Evolutionary conservation across 1,140 invertebrate species (phyloP).

Genomic region (Stenopsyche tienmushanensis): DNA sequence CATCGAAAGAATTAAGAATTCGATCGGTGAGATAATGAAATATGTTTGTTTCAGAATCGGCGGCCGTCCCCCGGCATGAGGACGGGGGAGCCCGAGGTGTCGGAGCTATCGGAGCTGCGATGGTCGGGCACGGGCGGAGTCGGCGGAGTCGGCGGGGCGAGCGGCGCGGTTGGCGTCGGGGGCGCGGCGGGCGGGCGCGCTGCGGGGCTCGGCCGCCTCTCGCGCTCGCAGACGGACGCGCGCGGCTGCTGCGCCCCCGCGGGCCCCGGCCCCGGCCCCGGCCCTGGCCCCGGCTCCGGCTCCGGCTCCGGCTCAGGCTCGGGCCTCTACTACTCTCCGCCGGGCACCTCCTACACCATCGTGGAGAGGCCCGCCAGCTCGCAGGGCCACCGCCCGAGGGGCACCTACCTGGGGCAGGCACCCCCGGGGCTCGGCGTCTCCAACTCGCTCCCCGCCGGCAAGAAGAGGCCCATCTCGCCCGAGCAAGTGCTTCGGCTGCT

Average conservation of each 20-base stretch:
- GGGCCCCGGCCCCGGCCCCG: conserved; percentile 48
- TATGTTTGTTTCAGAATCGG: conserved; percentile 35
- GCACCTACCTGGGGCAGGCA: conserved; percentile 64
- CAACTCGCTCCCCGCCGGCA: conserved; percentile 53
- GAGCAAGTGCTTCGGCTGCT: conserved; percentile 74
- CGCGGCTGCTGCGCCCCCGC: conserved; percentile 50
- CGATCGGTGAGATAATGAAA: too few species aligned
- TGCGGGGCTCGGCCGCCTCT: conserved; percentile 54
- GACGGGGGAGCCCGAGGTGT: conserved; percentile 56
- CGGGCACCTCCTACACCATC: conserved; percentile 81
- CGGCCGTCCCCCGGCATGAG: conserved; percentile 53
- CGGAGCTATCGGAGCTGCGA: conserved; percentile 55
- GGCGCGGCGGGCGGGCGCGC: conserved; percentile 50
- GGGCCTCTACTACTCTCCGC: conserved; percentile 68
- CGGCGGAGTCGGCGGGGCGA: conserved; percentile 41
- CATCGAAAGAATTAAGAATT: too few species aligned
- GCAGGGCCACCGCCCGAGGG: conserved; percentile 63
- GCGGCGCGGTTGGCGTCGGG: conserved; percentile 43
- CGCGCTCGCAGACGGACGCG: conserved; percentile 53
- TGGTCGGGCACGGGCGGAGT: conserved; percentile 46
- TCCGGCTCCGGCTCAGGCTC: too few species aligned
- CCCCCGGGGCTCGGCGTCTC: conserved; percentile 39
- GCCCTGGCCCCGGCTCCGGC: background rate
- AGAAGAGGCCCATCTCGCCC: conserved; percentile 72
- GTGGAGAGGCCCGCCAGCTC: conserved; percentile 77